Evolutionary conservation across 1,140 invertebrate genomes (phyloP), one percentile per base, ranked within the genome.

Genomic region (Heliconius eleuchia): DNA sequence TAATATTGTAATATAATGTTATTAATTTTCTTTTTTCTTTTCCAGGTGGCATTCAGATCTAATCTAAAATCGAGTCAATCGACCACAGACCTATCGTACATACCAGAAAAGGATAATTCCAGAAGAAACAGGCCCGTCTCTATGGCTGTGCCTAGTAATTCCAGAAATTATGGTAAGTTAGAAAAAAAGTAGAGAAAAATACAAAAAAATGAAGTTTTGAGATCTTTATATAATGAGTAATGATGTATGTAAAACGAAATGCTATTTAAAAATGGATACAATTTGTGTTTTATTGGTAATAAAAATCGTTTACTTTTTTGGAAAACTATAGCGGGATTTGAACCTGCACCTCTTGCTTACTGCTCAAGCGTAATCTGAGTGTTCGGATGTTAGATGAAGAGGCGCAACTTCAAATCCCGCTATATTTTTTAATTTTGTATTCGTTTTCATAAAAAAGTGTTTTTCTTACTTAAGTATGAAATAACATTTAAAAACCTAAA

Each of bases 1-100:
- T 23, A 23, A 23, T 46, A 46, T 16, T 16, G 3, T 16, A 46
- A 46, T 46, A 46, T 16, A 4, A 46, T 16, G 4, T 46, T 16
- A 16, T 16, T 16, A 46, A 46, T 46, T 46, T 42, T 13, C 11
- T 42, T 52, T 52, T 76, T 76, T 9, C 66, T 80, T 81, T 72
- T 18, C 3, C 23, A 94, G 92, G 90, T 94, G 71, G 91, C 90
- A 30, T 92, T 90, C 85, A 85, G 91, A 13, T 93, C 92, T 9
- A 93, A 91, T 75, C 93, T 98, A 74, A 97, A 97, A 94, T 96
- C 96, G 80, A 98, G 97, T 92, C 98, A 98, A 91, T 95, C 94
- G 2, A 94, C 94, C 9, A 94, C 91, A 76, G 94, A 95, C 71
- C 86, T 95, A 13, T 95, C 94, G 5, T 95, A 94, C 70, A 93